Percentiles rank a stretch among this genome's conserved stretches.
Evolutionary conservation across 2,113 vertebrate species (phyloP).

Genomic region (Sinocyclocheilus anophthalmus): DNA sequence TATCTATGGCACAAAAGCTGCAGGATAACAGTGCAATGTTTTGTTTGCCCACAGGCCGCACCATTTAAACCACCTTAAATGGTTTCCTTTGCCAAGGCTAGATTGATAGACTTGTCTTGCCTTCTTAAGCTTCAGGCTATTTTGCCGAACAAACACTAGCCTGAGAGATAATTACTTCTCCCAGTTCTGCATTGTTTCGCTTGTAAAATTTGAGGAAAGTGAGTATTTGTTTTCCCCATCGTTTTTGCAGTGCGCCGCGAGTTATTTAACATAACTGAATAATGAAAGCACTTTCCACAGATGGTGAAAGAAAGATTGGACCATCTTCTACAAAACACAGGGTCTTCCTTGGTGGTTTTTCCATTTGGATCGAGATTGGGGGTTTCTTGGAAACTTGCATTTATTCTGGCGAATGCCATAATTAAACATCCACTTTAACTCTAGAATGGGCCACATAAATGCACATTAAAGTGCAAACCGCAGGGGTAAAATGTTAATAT

Average conservation of each 20-base stretch:
- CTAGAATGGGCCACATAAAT: background rate
- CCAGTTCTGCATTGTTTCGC: conserved; percentile 41
- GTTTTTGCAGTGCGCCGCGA: background rate
- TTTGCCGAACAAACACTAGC: conserved; percentile 39
- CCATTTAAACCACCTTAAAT: conserved; percentile 49
- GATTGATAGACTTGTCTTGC: conserved; percentile 55
- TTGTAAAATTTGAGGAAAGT: conserved; percentile 34
- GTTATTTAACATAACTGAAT: conserved; percentile 45
- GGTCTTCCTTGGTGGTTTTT: background rate
- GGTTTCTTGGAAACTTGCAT: background rate
- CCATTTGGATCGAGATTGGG: background rate
- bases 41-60: background rate
- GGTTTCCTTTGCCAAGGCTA: conserved; percentile 40
- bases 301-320: conserved; percentile 42
- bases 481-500: background rate
- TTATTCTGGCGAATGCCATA: background rate
- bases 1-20: conserved; percentile 15
- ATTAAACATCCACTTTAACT: conserved; percentile 1
- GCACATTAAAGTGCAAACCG: background rate
- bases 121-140: conserved; percentile 49
- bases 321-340: conserved; percentile 25
- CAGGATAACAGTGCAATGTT: conserved; percentile 12
- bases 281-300: conserved; percentile 33
- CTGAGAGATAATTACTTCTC: conserved; percentile 48
- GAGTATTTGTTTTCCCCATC: conserved; percentile 19